A percentile compares a stretch with the other conserved stretches of the same genome.
These are phyloP conservation scores for Napeogenes sylphis DNA, from an alignment of 2,888 invertebrate genomes.

Conservation along the genomic window DNA sequence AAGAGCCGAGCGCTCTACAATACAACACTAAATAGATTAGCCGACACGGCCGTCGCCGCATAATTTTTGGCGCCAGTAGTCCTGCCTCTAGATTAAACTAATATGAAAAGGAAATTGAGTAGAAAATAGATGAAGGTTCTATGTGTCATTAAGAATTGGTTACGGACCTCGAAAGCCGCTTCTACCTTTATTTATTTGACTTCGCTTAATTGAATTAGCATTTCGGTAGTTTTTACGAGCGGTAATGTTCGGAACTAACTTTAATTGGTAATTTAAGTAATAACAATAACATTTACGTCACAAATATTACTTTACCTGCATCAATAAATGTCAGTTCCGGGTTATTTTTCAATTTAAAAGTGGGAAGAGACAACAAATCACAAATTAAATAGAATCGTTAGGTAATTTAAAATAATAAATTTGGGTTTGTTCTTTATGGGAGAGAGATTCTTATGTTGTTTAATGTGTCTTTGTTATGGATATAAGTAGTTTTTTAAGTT, in stretches of 20 bases:
- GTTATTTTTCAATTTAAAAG: conserved; percentile 12
- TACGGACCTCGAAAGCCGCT: conserved; percentile 61
- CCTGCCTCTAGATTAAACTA: conserved; percentile 77
- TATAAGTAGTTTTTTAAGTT: too few species aligned
- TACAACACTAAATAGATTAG: conserved; percentile 75
- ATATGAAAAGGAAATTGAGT: conserved; percentile 78
- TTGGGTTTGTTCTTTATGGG: too few species aligned
- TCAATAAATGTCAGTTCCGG: conserved; percentile 18
- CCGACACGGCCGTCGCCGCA: conserved; percentile 73
- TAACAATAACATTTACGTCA: conserved; percentile 68
- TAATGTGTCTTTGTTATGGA: too few species aligned
- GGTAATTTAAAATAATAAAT: conserved; percentile 10
- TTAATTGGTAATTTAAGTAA: conserved; percentile 62
- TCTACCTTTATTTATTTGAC: conserved; percentile 70
- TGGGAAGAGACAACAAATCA: neutral
- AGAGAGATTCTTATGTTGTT: too few species aligned
- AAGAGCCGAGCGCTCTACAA: conserved; percentile 66
- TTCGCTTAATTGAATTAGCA: conserved; percentile 75
- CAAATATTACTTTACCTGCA: conserved; percentile 35
- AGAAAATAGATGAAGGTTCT: conserved; percentile 74
- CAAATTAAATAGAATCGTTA: neutral
- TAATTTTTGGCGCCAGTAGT: conserved; percentile 78
- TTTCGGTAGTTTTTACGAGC: conserved; percentile 69
- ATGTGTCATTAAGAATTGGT: conserved; percentile 76
- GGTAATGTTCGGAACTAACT: conserved; percentile 67